These are phyloP conservation scores for Luffia ferchaultella DNA, from an alignment of 2,888 invertebrate species.

Conservation along the genomic window DNA sequence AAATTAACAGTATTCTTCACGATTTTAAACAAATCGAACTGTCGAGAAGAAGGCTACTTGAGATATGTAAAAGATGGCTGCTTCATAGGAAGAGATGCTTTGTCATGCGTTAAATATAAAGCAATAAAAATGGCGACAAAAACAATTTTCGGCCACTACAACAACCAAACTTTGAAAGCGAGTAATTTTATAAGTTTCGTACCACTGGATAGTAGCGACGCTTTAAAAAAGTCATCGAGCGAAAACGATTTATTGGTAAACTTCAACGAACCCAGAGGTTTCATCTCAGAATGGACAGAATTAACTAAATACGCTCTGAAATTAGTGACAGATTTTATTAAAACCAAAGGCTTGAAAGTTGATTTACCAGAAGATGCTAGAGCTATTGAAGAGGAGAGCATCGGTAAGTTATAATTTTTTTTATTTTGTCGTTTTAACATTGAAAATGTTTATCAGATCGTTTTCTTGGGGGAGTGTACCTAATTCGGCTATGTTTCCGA, in stretches of 20 bases:
- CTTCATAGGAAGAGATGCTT: slow-evolving; percentile 41
- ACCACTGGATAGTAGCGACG: slow-evolving; percentile 36
- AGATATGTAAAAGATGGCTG: slow-evolving; percentile 52
- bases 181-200: slow-evolving; percentile 44
- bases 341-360: slow-evolving; percentile 45
- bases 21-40: slow-evolving; percentile 17
- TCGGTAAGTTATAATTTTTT: slow-evolving; percentile 23
- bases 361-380: slow-evolving; percentile 51
- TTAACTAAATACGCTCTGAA: slow-evolving; percentile 49
- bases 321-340: slow-evolving; percentile 47
- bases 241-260: slow-evolving; percentile 22
- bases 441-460: no score
- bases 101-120: slow-evolving; percentile 52
- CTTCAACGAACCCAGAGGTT: slow-evolving; percentile 32
- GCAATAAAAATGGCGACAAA: slow-evolving; percentile 49
- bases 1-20: slow-evolving; percentile 11
- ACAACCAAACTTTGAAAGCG: slow-evolving; percentile 43
- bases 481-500: no score
- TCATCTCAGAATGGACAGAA: slow-evolving; percentile 53
- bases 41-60: slow-evolving; percentile 43
- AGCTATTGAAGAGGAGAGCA: slow-evolving; percentile 41
- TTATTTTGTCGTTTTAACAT: no score
- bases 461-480: no score
- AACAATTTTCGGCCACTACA: slow-evolving; percentile 36
- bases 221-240: slow-evolving; percentile 29